Conservation (phyloP, 2,888 invertebrate genomes). For the Orthosia cruda region DNA sequence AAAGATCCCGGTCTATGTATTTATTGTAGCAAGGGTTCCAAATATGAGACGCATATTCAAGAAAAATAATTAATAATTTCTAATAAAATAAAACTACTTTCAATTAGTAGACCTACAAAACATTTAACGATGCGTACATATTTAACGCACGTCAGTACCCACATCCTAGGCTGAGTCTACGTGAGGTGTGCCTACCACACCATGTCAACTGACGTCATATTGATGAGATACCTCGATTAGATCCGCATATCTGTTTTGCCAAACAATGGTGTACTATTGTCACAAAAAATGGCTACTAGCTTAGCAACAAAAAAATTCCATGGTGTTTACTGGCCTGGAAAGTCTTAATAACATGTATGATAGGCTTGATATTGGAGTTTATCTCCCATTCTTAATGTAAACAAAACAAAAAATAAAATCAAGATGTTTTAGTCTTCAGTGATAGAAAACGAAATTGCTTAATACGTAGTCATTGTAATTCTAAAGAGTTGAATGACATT, state of each 20-base stretch:
- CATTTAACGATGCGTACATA: background rate
- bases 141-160: background rate
- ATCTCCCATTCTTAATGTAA: slow-evolving; percentile 21
- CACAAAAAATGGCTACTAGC: slow-evolving; percentile 32
- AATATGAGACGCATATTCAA: too few species aligned
- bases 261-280: slow-evolving; percentile 54
- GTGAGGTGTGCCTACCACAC: background rate
- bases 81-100: background rate
- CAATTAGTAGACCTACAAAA: background rate
- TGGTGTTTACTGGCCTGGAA: slow-evolving; percentile 35
- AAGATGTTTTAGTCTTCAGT: background rate
- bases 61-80: too few species aligned
- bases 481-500: slow-evolving; percentile 1
- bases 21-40: too few species aligned
- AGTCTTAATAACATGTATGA: slow-evolving; percentile 17
- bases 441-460: background rate
- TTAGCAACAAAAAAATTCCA: slow-evolving; percentile 29
- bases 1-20: too few species aligned
- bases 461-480: background rate
- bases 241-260: slow-evolving; percentile 53
- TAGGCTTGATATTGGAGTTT: slow-evolving; percentile 21
- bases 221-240: slow-evolving; percentile 58
- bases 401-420: background rate
- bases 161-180: background rate
- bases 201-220: slow-evolving; percentile 28